These are phyloP conservation scores for Myrmecophaga tridactyla DNA, from an alignment of 2,113 vertebrate genomes.

Conservation along the genomic window DNA sequence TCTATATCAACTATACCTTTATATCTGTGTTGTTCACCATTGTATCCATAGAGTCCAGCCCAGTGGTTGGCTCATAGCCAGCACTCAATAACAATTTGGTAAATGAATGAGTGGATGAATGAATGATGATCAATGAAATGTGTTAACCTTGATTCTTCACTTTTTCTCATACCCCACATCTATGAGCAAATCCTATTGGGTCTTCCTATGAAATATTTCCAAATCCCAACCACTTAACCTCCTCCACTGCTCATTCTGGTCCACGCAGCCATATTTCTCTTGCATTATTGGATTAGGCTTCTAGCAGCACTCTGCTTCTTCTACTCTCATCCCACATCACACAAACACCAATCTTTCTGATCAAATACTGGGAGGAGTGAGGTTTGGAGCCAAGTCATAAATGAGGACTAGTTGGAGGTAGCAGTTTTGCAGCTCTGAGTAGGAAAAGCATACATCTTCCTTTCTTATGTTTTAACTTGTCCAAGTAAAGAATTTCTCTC, in stretches of 20 bases:
- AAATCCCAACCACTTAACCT: not conserved
- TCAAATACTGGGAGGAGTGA: not conserved
- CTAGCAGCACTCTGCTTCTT: not conserved
- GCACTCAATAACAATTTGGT: not conserved
- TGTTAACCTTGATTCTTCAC: not conserved
- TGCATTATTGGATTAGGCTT: not conserved
- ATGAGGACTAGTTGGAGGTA: not conserved
- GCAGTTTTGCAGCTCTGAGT: not conserved
- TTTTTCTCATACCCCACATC: not conserved
- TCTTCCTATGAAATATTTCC: not conserved
- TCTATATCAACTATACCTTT: not conserved
- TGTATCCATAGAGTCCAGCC: not conserved
- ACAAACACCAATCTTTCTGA: not conserved
- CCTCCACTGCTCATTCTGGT: not conserved
- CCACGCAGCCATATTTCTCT: not conserved
- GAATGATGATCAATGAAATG: too few relatives aligned
- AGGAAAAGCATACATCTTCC: not conserved
- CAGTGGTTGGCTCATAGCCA: not conserved
- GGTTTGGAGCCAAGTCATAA: not conserved
- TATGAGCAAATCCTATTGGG: not conserved
- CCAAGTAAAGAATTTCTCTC: not conserved
- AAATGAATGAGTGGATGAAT: not conserved
- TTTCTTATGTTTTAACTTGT: conserved; percentile 6
- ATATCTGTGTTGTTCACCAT: not conserved
- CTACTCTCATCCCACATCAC: not conserved